A percentile compares a stretch with the other conserved stretches of the same genome.
These are phyloP conservation scores for Drosophila cognata DNA, from an alignment of 2,888 invertebrate species.

Conservation along the genomic window DNA sequence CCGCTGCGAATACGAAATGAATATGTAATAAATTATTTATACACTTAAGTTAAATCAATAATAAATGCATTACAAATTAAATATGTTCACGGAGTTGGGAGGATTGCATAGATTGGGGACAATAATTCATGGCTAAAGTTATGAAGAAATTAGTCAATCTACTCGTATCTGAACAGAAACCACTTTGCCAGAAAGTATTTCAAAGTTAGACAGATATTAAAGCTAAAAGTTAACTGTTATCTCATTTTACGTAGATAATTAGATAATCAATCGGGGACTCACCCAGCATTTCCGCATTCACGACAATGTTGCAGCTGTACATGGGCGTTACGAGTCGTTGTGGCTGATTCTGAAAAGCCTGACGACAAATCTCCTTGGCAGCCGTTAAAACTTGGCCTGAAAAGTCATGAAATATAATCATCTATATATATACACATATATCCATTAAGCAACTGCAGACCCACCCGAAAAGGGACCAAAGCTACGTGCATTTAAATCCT, in stretches of 20 bases:
- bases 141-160: not conserved
- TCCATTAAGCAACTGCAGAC: not conserved
- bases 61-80: conserved; percentile 43
- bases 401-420: conserved; percentile 45
- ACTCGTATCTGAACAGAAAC: not conserved
- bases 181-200: not conserved
- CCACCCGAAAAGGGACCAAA: conserved; percentile 87
- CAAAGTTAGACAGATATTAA: not conserved
- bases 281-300: conserved; percentile 95
- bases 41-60: conserved; percentile 62
- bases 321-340: conserved; percentile 97
- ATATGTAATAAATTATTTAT: conserved; percentile 68
- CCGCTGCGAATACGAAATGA: conserved; percentile 38
- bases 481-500: conserved; percentile 82
- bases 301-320: conserved; percentile 93
- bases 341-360: conserved; percentile 94
- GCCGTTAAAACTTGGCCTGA: conserved; percentile 96
- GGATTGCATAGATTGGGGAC: too few species aligned
- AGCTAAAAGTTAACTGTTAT: not conserved
- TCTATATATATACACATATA: not conserved
- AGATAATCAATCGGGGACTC: conserved; percentile 84
- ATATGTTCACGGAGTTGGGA: not conserved
- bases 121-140: too few species aligned
- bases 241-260: not conserved
- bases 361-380: conserved; percentile 94